Conservation (phyloP, 2,888 invertebrate genomes). For the Stenodema calcarata region DNA sequence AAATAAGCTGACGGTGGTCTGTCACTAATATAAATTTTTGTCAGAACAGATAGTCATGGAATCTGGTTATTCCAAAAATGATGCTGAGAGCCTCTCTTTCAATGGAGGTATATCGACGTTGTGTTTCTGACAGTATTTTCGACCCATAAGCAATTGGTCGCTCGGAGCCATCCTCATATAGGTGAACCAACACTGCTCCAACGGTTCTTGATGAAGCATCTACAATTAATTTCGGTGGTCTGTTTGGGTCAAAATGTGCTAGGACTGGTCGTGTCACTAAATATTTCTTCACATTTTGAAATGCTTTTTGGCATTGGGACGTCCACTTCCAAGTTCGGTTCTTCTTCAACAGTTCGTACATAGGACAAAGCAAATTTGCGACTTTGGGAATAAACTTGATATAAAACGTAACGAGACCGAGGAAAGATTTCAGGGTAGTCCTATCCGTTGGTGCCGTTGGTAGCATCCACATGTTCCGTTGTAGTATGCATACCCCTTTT, state of each 20-base stretch:
- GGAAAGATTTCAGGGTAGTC: constrained; percentile 56
- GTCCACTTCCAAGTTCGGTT: constrained; percentile 27
- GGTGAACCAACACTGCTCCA: constrained; percentile 19
- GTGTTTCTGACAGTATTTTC: neutral
- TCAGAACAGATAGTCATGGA: constrained; percentile 11
- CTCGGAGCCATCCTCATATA: neutral
- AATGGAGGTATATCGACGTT: neutral
- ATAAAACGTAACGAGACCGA: constrained; percentile 60
- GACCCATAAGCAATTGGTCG: too few species aligned
- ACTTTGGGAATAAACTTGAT: constrained; percentile 57
- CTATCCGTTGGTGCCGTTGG: constrained; percentile 56
- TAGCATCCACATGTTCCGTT: constrained; percentile 53
- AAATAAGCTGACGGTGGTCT: constrained; percentile 20
- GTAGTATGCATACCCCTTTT: constrained; percentile 32
- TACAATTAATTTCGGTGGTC: constrained; percentile 9
- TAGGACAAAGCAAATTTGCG: constrained; percentile 19
- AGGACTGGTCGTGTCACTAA: constrained; percentile 25
- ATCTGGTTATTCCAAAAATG: constrained; percentile 6
- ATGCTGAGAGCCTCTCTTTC: neutral
- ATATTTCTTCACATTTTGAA: constrained; percentile 24
- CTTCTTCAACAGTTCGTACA: constrained; percentile 38
- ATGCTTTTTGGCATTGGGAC: constrained; percentile 11
- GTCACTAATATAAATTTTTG: neutral
- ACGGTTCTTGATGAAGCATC: constrained; percentile 32
- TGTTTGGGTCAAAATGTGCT: constrained; percentile 23